Conservation (phyloP, 2,888 invertebrate genomes). For the Ypsolopha scabrella region DNA sequence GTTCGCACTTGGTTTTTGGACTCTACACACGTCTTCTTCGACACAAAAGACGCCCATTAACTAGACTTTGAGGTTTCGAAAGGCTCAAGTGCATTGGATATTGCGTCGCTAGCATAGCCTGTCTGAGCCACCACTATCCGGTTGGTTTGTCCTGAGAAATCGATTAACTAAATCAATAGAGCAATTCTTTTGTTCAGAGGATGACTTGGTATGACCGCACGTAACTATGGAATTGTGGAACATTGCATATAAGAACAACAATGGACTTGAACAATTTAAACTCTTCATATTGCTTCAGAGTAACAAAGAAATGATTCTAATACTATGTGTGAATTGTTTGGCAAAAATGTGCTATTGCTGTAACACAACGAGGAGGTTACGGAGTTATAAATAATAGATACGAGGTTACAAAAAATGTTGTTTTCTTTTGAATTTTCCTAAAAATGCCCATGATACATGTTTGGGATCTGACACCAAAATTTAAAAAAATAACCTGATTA, state of each 20-base stretch:
- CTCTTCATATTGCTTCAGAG: constrained; percentile 33
- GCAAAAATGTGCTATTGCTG: not conserved
- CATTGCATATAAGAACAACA: constrained; percentile 3
- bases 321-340: not conserved
- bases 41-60: constrained; percentile 11
- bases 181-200: constrained; percentile 1
- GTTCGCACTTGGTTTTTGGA: constrained; percentile 33
- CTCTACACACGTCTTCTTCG: constrained; percentile 15
- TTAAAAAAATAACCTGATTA: too few species aligned
- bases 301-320: constrained; percentile 33
- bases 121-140: not conserved
- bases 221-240: not conserved
- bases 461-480: too few species aligned
- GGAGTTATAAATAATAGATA: too few species aligned
- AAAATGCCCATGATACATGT: too few species aligned
- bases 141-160: not conserved
- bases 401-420: too few species aligned
- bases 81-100: not conserved
- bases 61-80: not conserved
- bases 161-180: constrained; percentile 1
- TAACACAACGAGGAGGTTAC: not conserved
- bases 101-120: not conserved
- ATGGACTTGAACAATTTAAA: constrained; percentile 23
- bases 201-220: not conserved
- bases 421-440: too few species aligned